Base-by-base conservation (phyloP, 2,797 vertebrate species). In the Phoxinus dragarum region DNA sequence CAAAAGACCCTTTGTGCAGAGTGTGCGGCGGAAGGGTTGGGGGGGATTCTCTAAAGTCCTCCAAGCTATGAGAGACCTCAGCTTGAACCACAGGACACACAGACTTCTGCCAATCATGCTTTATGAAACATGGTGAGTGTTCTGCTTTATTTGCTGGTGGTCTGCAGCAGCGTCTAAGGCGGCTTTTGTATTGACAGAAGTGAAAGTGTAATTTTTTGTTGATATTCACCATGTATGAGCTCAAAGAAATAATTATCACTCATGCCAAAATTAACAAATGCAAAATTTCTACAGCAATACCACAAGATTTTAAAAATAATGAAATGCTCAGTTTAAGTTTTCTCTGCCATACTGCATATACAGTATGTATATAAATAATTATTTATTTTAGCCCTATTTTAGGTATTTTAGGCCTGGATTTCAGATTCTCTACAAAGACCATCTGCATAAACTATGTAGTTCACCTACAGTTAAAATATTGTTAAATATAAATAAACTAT, bases 1-100 rank as follows among this genome's bases (percentile, higher is more conserved):
- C 85, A 93, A 96, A 94, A 91, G 93, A 90, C 84, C 90, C 93
- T 94, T 96, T 95, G 95, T 95, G 92, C 90, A 82, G 40, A 79
- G 56, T 73, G 67, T 47, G 59, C 90, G 86, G 92, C 44, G 78
- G 91, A 93, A 91, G 93, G 93, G 87, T 90, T 92, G 86, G 88
- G 23, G 80, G 61, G 71, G 77, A 90, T 31, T 79, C 27, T 19
- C 31, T 42, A 75, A 75, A 81, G 61, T 72, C 74, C 90, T 93
- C 82, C 81, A 8, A 94, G 93, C 93, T 92, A 93, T 90, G 84
- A 91, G 91, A 93, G 93, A 91, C 93, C 93, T 91, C 86, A 14
- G 87, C 69, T 44, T 94, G 93, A 95, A 94, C 94, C 90, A 47
- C 0, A 10, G 44, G 44, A 82, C 88, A 73, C 89, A 87, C 85